Base-by-base conservation (phyloP, 2,113 vertebrate species). In the Chauna torquata region DNA sequence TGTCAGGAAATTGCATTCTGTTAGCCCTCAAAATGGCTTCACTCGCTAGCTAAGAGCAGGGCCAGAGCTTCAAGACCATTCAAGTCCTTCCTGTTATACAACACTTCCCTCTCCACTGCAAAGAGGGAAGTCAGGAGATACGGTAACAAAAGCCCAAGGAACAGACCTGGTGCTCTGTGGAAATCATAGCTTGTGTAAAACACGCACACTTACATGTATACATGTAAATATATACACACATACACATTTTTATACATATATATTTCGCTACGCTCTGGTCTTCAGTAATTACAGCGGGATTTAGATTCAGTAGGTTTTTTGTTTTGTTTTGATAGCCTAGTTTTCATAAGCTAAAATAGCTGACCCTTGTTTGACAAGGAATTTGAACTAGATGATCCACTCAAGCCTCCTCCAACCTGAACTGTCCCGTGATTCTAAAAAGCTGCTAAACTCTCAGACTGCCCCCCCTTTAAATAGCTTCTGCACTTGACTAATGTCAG, bases 1-100 rank as follows among this genome's bases (percentile, higher is more conserved):
- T 38, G 49, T 64, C 3, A 3, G 45, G 25, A 59, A 78, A 62
- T 25, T 0, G 0, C 0, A 0, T 82, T 82, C 76, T 18, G 18
- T 65, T 42, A 65, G 40, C 44, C 44, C 28, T 28, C 52, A 7
- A 13, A 8, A 55, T 25, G 15, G 20, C 38, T 82, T 69, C 28
- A 5, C 34, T 0, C 0, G 7, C 52, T 20, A 11, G n/a, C 23
- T 22, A 15, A 34, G 28, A 66, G 20, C 16, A 3, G 4, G 4
- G 58, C 28, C 32, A 47, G 23, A 8, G 9, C 52, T 66, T 82
- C 1, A 0, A 55, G 38, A 25, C 7, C 11, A 7, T 58, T 61
- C 0, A 0, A 2, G 2, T 57, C 14, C 34, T 40, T 59, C 20
- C 74, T 78, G 42, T 62, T 22, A 70, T 28, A 36, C 15, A 70